Base-by-base conservation (phyloP, 2,888 invertebrate species). In the Thera britannica region DNA sequence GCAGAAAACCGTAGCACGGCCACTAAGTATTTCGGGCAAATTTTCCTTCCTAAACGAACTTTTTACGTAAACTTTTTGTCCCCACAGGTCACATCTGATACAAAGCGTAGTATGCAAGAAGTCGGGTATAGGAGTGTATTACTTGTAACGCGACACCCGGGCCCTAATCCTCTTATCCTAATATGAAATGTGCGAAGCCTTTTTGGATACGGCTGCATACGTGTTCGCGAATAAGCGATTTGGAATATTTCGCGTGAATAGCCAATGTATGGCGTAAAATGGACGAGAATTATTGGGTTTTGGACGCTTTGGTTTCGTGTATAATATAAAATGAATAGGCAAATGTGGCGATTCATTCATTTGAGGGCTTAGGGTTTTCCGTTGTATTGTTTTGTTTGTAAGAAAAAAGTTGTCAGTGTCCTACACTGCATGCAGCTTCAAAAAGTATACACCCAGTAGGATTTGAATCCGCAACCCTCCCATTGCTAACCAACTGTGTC, bases 111-210 rank as follows among this genome's bases (percentile, higher is more conserved):
- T 62, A 55, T 62, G 77, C 74, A 55, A 56, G 62, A 34, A 67
- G 55, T 59, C 59, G 60, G 62, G 46, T 48, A 67, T 56, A 77
- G 35, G 38, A 56, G 68, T 49, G 54, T 69, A 68, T 70, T 65
- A 76, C 65, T 75, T 74, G 78, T 72, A 76, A 80, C 79, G 78
- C 85, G 79, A 83, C 85, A 83, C 84, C 81, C 77, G 78, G 73
- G 72, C 75, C 74, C 74, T 88, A 89, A 89, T 88, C 89, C 87
- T 83, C 87, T 89, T 89, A 89, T 78, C 83, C 84, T 84, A 83
- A 89, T 84, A 86, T 82, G 82, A 84, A 81, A 84, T 79, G 83
- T 79, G 76, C 76, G 83, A 88, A 86, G 83, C 84, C 85, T 83
- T 84, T 85, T 83, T 77, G 79, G 81, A 57, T 56, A 76, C 72